A percentile compares a stretch with the other conserved stretches of the same genome.
These are phyloP conservation scores for Lepus americanus DNA, from an alignment of 2,113 vertebrate species.

Conservation along the genomic window DNA sequence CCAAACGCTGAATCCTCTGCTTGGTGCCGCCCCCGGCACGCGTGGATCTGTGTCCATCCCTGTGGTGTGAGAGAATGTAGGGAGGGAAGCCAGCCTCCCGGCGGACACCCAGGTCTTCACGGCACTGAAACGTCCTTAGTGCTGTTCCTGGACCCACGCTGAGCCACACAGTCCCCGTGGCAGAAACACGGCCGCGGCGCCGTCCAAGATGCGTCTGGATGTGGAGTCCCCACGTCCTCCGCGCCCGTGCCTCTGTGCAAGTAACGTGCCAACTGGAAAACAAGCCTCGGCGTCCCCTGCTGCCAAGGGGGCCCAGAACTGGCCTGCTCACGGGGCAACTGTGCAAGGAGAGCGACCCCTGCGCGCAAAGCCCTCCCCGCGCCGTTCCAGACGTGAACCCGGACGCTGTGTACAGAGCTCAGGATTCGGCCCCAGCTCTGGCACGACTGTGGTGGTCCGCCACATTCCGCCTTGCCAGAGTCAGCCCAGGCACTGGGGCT, in stretches of 20 bases:
- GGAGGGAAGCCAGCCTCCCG: no score
- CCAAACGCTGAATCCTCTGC: neutral
- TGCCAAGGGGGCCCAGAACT: neutral
- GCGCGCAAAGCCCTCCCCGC: no score
- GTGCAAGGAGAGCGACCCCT: neutral
- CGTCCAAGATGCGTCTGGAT: neutral
- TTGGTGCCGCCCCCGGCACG: no score
- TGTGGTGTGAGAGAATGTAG: no score
- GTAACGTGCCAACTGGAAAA: neutral
- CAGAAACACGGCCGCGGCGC: no score
- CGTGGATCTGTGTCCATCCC: no score
- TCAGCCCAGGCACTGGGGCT: rapidly evolving
- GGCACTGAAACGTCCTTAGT: no score
- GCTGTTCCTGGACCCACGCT: no score
- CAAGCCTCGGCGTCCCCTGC: neutral
- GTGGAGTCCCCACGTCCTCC: rapidly evolving
- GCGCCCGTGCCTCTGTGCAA: neutral
- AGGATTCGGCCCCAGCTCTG: neutral
- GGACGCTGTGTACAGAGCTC: neutral
- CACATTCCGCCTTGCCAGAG: neutral
- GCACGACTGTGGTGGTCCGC: neutral
- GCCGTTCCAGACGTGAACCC: no score
- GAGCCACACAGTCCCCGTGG: no score
- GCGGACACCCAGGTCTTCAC: no score
- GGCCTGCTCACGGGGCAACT: neutral